These are phyloP conservation scores for Drosophila repleta DNA, from an alignment of 1,140 invertebrate species.

Conservation along the genomic window DNA sequence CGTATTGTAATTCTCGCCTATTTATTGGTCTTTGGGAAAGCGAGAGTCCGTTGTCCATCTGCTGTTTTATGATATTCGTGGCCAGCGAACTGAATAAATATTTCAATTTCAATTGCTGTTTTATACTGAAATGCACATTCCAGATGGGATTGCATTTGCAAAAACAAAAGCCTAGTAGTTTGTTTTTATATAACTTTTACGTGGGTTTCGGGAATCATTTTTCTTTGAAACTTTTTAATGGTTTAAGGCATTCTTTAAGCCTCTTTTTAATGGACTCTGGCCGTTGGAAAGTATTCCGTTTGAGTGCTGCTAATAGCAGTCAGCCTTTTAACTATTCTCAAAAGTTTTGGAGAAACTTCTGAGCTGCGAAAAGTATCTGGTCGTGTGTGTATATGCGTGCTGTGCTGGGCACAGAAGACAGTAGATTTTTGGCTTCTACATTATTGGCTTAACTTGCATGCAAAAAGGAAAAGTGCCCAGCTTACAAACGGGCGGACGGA, in stretches of 20 bases:
- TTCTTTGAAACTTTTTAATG: constrained; percentile 42
- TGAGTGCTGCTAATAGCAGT: constrained; percentile 15
- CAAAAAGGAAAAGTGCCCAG: constrained; percentile 25
- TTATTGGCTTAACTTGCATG: constrained; percentile 39
- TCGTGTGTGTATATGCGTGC: constrained; percentile 19
- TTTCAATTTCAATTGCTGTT: too few relatives aligned
- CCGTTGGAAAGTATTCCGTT: constrained; percentile 31
- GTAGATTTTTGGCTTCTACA: constrained; percentile 27
- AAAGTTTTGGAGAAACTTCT: constrained; percentile 35
- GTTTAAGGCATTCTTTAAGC: constrained; percentile 20
- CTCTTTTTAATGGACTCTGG: constrained; percentile 25
- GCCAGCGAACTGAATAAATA: too few relatives aligned
- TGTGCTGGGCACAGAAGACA: not conserved
- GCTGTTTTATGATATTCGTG: too few relatives aligned
- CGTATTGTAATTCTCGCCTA: too few relatives aligned
- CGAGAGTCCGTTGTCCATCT: too few relatives aligned
- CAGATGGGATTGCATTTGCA: too few relatives aligned
- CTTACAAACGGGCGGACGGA: constrained; percentile 15
- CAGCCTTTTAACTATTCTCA: constrained; percentile 22
- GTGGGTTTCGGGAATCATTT: not conserved
- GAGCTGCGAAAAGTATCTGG: constrained; percentile 14
- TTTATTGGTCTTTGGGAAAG: too few relatives aligned
- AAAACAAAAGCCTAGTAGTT: too few relatives aligned
- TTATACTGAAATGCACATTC: too few relatives aligned
- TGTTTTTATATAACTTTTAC: not conserved